These are phyloP conservation scores for Cryptoprocta ferox DNA, from an alignment of 2,797 vertebrate genomes.

Conservation along the genomic window DNA sequence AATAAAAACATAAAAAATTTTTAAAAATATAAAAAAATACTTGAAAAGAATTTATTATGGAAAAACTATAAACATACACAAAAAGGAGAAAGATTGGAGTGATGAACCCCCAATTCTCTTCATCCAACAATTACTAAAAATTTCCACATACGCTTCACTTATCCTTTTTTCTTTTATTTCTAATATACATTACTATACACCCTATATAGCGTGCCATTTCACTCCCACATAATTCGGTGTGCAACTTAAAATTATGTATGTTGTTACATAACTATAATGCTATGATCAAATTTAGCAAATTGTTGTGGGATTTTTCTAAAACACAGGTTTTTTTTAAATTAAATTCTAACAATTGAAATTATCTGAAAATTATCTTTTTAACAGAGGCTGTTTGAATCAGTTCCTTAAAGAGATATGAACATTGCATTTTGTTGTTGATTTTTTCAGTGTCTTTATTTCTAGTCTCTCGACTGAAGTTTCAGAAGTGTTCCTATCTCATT, in stretches of 20 bases:
- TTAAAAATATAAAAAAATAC: too few relatives aligned
- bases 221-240: background rate
- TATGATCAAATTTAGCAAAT: background rate
- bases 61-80: background rate
- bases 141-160: background rate
- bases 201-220: background rate
- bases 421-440: background rate
- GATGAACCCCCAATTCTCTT: background rate
- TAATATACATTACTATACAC: background rate
- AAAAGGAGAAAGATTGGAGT: background rate
- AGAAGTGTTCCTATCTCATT: background rate
- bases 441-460: background rate
- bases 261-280: constrained; percentile 7
- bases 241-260: background rate
- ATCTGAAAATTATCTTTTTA: background rate
- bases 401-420: background rate
- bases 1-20: too few relatives aligned
- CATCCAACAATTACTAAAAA: background rate
- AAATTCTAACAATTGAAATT: background rate
- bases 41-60: background rate
- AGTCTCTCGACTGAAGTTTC: background rate
- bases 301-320: background rate
- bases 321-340: background rate
- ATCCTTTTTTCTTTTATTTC: background rate
- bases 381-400: background rate